Conservation (phyloP, 2,888 invertebrate genomes). For the Nephrotoma appendiculata region DNA sequence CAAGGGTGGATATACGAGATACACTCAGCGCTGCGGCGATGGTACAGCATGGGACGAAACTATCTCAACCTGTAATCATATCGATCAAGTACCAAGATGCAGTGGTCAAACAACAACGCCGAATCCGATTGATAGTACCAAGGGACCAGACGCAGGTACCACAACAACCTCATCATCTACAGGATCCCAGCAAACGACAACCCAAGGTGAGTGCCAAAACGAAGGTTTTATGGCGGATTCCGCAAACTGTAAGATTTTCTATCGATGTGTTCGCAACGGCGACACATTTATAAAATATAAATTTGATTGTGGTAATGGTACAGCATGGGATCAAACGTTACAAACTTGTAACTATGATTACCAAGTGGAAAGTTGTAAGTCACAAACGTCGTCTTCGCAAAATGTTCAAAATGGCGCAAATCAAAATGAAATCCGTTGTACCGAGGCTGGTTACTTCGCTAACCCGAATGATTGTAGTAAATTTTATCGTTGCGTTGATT, state of each 20-base stretch:
- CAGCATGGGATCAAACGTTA: slow-evolving; percentile 41
- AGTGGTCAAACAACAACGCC: background rate
- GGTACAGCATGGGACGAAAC: slow-evolving; percentile 45
- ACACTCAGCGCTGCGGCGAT: slow-evolving; percentile 38
- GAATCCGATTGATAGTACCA: slow-evolving; percentile 8
- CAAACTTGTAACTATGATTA: slow-evolving; percentile 36
- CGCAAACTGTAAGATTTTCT: slow-evolving; percentile 41
- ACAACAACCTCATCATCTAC: slow-evolving; percentile 13
- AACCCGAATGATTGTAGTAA: slow-evolving; percentile 37
- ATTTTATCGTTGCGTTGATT: slow-evolving; percentile 40
- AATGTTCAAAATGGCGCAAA: background rate
- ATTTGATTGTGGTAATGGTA: slow-evolving; percentile 39
- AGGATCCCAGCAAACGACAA: slow-evolving; percentile 4
- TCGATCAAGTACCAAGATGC: slow-evolving; percentile 20
- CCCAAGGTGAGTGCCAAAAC: slow-evolving; percentile 18
- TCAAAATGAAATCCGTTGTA: slow-evolving; percentile 22
- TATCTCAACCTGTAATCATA: slow-evolving; percentile 36
- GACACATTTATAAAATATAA: slow-evolving; percentile 34
- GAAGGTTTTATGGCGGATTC: slow-evolving; percentile 35
- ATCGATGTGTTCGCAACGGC: slow-evolving; percentile 36
- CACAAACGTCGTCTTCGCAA: background rate
- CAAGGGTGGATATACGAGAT: slow-evolving; percentile 30
- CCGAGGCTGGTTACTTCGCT: slow-evolving; percentile 30
- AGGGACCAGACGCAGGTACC: slow-evolving; percentile 24
- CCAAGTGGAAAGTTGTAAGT: slow-evolving; percentile 23